Evolutionary conservation across 2,888 invertebrate genomes (phyloP).

Genomic region (Mimachlamys varia): DNA sequence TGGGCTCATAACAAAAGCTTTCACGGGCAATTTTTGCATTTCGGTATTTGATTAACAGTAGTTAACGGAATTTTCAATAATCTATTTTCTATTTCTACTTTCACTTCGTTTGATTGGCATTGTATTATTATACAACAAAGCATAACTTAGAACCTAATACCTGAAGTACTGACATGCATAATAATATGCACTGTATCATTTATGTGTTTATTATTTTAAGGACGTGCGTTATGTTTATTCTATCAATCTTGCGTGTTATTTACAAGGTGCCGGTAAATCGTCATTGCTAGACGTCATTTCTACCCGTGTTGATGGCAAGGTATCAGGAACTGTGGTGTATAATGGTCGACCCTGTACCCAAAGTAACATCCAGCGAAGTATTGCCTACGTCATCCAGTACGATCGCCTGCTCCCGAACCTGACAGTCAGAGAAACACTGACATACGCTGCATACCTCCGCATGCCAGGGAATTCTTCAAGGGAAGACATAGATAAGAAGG

Average conservation of each 20-base stretch:
- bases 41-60: too few relatives aligned
- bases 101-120: too few relatives aligned
- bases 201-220: too few relatives aligned
- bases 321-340: slow-evolving; percentile 53
- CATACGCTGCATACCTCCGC: slow-evolving; percentile 74
- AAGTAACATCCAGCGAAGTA: slow-evolving; percentile 92
- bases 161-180: too few relatives aligned
- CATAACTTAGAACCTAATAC: too few relatives aligned
- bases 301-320: slow-evolving; percentile 81
- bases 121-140: too few relatives aligned
- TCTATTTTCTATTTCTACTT: too few relatives aligned
- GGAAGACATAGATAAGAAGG: slow-evolving; percentile 54
- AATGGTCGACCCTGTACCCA: slow-evolving; percentile 50
- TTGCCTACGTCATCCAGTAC: slow-evolving; percentile 92
- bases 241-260: neutral
- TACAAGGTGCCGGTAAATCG: slow-evolving; percentile 92
- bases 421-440: slow-evolving; percentile 89
- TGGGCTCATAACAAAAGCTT: too few relatives aligned
- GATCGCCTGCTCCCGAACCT: slow-evolving; percentile 92
- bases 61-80: too few relatives aligned
- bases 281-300: slow-evolving; percentile 94
- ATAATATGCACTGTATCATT: too few relatives aligned
- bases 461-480: slow-evolving; percentile 73
- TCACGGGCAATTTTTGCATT: too few relatives aligned
- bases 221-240: too few relatives aligned